Conservation (phyloP, 1,140 invertebrate species). For the Diachasma alloeum region DNA sequence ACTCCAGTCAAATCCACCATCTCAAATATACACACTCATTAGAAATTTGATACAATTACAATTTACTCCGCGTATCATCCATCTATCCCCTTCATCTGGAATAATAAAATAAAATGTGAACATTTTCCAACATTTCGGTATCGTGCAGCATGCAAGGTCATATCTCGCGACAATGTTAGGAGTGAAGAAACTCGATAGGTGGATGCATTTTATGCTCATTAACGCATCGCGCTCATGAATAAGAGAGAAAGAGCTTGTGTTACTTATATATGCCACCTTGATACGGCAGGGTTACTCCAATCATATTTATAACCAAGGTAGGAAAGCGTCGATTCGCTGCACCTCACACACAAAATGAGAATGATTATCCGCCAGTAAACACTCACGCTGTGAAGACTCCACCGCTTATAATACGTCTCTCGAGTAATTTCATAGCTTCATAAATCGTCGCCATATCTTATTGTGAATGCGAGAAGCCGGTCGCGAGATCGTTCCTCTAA, state of each 20-base stretch:
- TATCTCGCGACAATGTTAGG: background rate
- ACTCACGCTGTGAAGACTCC: constrained; percentile 15
- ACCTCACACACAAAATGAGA: background rate
- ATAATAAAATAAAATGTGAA: background rate
- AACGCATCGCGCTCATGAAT: constrained; percentile 11
- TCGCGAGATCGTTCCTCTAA: constrained; percentile 15
- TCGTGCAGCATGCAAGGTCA: background rate
- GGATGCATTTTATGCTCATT: constrained; percentile 19
- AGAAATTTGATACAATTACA: background rate
- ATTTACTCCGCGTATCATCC: background rate
- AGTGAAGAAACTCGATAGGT: constrained; percentile 22
- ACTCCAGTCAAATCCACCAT: background rate
- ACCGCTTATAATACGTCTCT: constrained; percentile 1
- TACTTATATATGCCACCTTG: constrained; percentile 7
- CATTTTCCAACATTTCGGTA: constrained; percentile 11
- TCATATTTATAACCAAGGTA: constrained; percentile 15
- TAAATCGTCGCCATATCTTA: constrained; percentile 14
- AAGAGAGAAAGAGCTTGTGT: background rate
- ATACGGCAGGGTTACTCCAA: background rate
- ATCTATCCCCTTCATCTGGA: background rate
- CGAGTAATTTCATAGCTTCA: constrained; percentile 26
- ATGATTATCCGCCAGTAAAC: constrained; percentile 24
- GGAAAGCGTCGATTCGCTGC: constrained; percentile 15
- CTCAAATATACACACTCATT: too few species aligned
- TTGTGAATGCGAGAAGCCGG: background rate